A percentile compares a stretch with the other conserved stretches of the same genome.
Conservation (phyloP, 1,140 invertebrate species). For the Pachypsylla venusta region DNA sequence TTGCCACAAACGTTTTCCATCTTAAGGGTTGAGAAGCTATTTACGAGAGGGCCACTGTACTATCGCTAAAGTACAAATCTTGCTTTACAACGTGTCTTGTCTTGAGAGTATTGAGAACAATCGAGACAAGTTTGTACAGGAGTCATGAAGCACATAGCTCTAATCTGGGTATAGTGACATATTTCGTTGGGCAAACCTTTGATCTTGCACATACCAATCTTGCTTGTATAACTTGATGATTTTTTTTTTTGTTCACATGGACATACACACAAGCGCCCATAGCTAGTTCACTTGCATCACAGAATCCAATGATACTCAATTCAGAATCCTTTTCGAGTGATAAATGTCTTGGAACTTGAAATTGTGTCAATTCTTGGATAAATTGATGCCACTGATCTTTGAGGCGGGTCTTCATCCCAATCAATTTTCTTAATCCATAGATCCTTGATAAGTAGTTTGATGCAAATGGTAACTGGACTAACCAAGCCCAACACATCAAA, state of each 20-base stretch:
- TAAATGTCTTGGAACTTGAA: constrained; percentile 8
- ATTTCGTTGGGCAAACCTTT: constrained; percentile 23
- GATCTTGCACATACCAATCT: constrained; percentile 22
- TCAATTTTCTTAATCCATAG: background rate
- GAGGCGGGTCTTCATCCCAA: constrained; percentile 9
- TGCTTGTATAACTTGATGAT: constrained; percentile 3
- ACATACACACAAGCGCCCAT: constrained; percentile 20
- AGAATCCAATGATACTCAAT: constrained; percentile 22
- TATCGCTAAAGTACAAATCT: constrained; percentile 26
- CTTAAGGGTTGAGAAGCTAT: constrained; percentile 22
- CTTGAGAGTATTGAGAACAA: background rate
- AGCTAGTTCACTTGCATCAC: constrained; percentile 17
- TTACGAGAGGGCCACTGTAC: constrained; percentile 29
- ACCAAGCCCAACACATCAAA: constrained; percentile 9
- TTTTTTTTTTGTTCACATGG: constrained; percentile 18
- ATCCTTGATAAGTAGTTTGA: background rate
- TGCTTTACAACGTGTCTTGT: background rate
- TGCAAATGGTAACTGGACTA: background rate
- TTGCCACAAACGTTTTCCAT: constrained; percentile 30
- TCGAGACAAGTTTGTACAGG: constrained; percentile 18
- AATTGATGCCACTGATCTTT: background rate
- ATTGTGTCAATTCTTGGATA: background rate
- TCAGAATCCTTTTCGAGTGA: background rate
- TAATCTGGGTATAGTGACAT: constrained; percentile 25
- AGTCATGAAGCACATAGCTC: constrained; percentile 29